Evolutionary conservation across 2,113 vertebrate species (phyloP).

Genomic region (Cyanocitta stelleri): DNA sequence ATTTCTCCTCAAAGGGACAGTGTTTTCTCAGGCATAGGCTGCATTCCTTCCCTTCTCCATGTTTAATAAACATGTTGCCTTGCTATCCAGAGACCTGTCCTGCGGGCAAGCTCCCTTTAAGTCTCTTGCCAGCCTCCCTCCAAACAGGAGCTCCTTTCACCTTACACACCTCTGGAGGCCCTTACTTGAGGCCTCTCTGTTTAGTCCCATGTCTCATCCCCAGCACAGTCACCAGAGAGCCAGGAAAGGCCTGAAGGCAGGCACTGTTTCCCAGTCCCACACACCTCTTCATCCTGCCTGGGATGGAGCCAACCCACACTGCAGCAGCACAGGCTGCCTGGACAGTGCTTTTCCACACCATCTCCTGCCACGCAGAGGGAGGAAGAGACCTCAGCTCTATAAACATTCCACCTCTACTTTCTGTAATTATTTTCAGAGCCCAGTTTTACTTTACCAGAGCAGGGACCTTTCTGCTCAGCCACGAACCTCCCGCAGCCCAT

Average conservation of each 20-base stretch:
- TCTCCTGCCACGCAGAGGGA: not conserved
- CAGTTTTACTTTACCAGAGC: not conserved
- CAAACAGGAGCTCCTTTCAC: not conserved
- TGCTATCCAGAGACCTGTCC: not conserved
- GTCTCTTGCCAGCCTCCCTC: not conserved
- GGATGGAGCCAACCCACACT: not conserved
- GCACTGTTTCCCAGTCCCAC: not conserved
- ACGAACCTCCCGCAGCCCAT: not conserved
- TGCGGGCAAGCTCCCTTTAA: not conserved
- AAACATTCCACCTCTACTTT: not conserved
- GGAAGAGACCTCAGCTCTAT: not conserved
- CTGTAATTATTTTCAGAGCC: not conserved
- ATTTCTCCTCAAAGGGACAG: not conserved
- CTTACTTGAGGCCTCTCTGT: not conserved
- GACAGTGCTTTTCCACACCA: not conserved
- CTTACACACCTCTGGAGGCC: not conserved
- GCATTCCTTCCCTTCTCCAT: not conserved
- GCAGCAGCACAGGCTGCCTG: not conserved
- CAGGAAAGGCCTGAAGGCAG: slow-evolving; percentile 6
- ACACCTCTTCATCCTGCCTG: not conserved
- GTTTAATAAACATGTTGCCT: not conserved
- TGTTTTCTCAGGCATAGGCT: not conserved
- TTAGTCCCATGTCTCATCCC: not conserved
- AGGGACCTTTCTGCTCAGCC: not conserved
- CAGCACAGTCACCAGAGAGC: not conserved